These are phyloP conservation scores for Ciconia maguari DNA, from an alignment of 2,113 vertebrate species.

Conservation along the genomic window DNA sequence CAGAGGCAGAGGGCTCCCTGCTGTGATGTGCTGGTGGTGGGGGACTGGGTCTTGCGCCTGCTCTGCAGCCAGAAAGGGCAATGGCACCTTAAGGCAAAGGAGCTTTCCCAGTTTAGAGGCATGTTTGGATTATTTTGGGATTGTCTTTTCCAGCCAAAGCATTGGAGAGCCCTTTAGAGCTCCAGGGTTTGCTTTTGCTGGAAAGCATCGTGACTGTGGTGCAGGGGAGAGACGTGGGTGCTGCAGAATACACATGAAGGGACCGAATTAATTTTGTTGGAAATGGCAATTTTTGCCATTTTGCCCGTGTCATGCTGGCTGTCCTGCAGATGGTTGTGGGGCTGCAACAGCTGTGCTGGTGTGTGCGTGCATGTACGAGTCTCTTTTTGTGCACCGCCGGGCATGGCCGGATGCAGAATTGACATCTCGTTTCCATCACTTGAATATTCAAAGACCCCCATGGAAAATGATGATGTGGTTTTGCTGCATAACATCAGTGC, in stretches of 20 bases:
- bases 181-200: not conserved
- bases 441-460: not conserved
- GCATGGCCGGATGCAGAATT: not conserved
- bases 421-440: not conserved
- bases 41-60: accelerated
- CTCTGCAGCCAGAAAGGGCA: not conserved
- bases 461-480: not conserved
- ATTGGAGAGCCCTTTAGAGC: not conserved
- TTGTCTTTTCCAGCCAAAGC: not conserved
- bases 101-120: not conserved
- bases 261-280: not conserved
- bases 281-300: not conserved
- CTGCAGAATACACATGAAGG: not conserved
- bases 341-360: not conserved
- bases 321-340: not conserved
- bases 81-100: not conserved
- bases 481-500: not conserved
- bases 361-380: accelerated
- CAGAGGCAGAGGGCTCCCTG: not conserved
- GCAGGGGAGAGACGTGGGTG: not conserved
- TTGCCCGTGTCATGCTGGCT: not conserved
- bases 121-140: not conserved
- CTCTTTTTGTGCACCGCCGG: accelerated
- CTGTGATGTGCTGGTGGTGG: not conserved
- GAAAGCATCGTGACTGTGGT: accelerated